Percentiles rank a stretch among this genome's conserved stretches.
These are phyloP conservation scores for Cheirogaleus major DNA, from an alignment of 2,797 vertebrate species.

Conservation along the genomic window DNA sequence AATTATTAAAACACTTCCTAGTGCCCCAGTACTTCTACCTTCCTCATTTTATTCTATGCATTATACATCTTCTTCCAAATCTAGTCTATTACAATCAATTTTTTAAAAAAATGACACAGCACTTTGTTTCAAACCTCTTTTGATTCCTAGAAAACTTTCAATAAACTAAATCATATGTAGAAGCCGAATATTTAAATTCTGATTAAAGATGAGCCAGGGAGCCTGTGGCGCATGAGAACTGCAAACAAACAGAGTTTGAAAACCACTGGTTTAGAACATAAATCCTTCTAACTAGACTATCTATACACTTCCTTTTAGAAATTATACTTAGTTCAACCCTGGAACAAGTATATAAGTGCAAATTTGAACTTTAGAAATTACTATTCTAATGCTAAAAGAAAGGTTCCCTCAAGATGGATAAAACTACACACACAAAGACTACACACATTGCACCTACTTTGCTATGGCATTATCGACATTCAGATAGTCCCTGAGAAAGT, in stretches of 20 bases:
- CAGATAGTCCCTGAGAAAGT: not conserved
- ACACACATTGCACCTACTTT: not conserved
- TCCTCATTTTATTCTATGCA: not conserved
- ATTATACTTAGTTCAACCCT: slow-evolving; percentile 7
- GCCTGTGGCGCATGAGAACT: not conserved
- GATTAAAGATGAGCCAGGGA: not conserved
- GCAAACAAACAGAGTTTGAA: not conserved
- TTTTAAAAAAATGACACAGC: not conserved
- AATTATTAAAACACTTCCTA: not conserved
- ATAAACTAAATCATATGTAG: not conserved
- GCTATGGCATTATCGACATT: rapidly evolving
- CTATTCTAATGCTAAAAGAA: not conserved
- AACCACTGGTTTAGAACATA: not conserved
- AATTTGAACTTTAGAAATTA: not conserved
- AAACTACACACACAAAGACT: not conserved
- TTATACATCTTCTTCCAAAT: not conserved
- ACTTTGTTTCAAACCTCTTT: slow-evolving; percentile 27
- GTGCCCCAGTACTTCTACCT: not conserved
- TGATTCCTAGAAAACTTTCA: not conserved
- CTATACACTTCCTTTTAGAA: not conserved
- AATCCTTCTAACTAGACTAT: not conserved
- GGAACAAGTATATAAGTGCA: not conserved
- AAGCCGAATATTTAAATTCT: not conserved
- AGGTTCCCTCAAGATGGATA: not conserved
- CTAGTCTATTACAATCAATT: not conserved